Percentiles rank a stretch among this genome's conserved stretches.
Evolutionary conservation across 2,113 vertebrate genomes (phyloP).

Genomic region (Syngnathus typhle): DNA sequence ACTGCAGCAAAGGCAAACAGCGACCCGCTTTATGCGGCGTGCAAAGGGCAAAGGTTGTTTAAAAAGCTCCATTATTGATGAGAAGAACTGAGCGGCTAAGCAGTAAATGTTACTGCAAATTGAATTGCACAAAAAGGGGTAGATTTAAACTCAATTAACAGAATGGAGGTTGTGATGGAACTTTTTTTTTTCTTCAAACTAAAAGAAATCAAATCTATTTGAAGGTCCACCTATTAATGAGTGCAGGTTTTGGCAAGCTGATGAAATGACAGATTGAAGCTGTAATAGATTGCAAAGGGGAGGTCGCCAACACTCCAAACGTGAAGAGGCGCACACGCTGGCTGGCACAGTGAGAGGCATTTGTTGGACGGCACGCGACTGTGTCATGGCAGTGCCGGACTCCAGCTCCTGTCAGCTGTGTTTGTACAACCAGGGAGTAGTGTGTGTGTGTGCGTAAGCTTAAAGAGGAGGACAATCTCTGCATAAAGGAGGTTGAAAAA

Average conservation of each 20-base stretch:
- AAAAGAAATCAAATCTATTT: slow-evolving; percentile 35
- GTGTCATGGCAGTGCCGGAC: slow-evolving; percentile 48
- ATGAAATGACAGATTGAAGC: slow-evolving; percentile 40
- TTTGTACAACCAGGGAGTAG: slow-evolving; percentile 58
- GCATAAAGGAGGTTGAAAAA: slow-evolving; percentile 35
- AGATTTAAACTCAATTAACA: slow-evolving; percentile 10
- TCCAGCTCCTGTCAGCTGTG: slow-evolving; percentile 68
- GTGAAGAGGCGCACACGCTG: slow-evolving; percentile 40
- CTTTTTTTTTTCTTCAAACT: slow-evolving; percentile 1
- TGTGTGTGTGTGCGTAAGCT: not conserved
- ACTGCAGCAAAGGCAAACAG: slow-evolving; percentile 31
- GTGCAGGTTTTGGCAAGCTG: slow-evolving; percentile 33
- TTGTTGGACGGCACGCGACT: slow-evolving; percentile 66
- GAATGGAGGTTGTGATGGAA: slow-evolving; percentile 2
- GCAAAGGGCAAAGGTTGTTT: slow-evolving; percentile 2
- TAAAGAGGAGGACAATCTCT: slow-evolving; percentile 22
- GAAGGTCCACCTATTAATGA: slow-evolving; percentile 28
- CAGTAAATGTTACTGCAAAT: slow-evolving; percentile 12
- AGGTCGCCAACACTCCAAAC: slow-evolving; percentile 21
- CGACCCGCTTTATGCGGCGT: slow-evolving; percentile 5
- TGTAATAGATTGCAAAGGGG: not conserved
- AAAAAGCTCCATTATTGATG: not conserved
- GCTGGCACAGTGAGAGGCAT: slow-evolving; percentile 54
- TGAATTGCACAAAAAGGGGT: not conserved
- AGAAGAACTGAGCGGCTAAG: slow-evolving; percentile 10